phyloP scores from a whole-genome alignment of 2,797 vertebrate genomes.

The Pseudomugil tenellus region DNA sequence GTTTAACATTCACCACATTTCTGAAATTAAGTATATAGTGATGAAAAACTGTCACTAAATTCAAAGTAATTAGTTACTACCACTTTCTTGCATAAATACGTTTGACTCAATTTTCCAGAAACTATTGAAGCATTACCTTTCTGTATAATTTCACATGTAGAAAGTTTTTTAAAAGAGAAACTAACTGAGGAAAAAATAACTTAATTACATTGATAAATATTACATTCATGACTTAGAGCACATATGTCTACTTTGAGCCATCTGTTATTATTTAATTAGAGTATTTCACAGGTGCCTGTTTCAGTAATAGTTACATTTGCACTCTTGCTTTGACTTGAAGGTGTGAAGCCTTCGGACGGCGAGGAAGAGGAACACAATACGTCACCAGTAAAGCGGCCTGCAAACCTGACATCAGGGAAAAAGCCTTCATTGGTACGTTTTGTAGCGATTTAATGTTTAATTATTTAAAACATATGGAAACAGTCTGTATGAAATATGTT shows the following conservation, averaged over 20 bases:
- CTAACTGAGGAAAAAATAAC: not conserved
- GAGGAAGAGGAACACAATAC: conserved; percentile 85
- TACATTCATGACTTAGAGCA: not conserved
- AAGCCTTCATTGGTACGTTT: conserved; percentile 68
- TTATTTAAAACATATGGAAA: not conserved
- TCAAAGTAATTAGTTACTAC: not conserved
- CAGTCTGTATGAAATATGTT: not conserved
- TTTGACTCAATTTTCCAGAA: not conserved
- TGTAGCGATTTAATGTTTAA: not conserved
- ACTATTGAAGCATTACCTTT: not conserved
- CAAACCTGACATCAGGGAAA: conserved; percentile 65
- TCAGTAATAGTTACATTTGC: not conserved
- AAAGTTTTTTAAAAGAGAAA: not conserved
- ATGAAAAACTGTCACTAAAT: not conserved
- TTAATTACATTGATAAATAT: not conserved
- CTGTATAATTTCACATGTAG: not conserved
- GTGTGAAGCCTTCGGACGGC: conserved; percentile 78
- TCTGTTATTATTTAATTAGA: not conserved
- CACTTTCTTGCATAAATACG: not conserved
- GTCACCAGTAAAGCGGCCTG: conserved; percentile 83
- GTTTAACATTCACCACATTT: not conserved
- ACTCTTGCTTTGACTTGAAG: conserved; percentile 53
- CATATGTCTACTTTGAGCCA: no score
- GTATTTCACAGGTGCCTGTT: not conserved
- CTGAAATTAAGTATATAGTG: not conserved